Evolutionary conservation across 2,888 invertebrate species (phyloP).

Genomic region (Nomada ferruginata): DNA sequence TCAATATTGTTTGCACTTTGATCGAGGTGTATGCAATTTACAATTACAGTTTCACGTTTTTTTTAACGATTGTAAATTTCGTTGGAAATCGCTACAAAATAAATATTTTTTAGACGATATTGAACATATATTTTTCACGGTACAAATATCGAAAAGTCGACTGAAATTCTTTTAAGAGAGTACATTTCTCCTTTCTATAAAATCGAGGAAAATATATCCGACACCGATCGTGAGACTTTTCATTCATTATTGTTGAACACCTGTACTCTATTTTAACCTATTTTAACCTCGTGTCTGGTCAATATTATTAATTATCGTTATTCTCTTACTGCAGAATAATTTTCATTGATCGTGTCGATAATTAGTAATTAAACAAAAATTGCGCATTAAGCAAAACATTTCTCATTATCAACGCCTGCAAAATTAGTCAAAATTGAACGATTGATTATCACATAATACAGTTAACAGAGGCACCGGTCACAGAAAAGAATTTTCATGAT

Average conservation of each 20-base stretch:
- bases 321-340: too few species aligned
- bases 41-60: too few species aligned
- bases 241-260: too few species aligned
- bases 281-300: too few species aligned
- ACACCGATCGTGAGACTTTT: too few species aligned
- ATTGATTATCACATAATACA: constrained; percentile 12
- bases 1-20: background rate
- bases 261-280: too few species aligned
- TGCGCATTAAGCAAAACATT: background rate
- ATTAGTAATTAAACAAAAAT: too few species aligned
- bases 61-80: too few species aligned
- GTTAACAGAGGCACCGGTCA: constrained; percentile 74
- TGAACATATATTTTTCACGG: background rate
- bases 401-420: background rate
- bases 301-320: too few species aligned
- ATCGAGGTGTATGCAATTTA: background rate
- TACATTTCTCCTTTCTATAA: too few species aligned
- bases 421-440: background rate
- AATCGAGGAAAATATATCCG: too few species aligned
- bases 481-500: constrained; percentile 80
- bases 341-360: too few species aligned
- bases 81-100: background rate
- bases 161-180: background rate
- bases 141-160: background rate
- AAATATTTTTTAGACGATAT: background rate